Percentiles rank a stretch among this genome's conserved stretches.
These are phyloP conservation scores for Ricordea florida DNA, from an alignment of 92 coral and sea anemone species.

Conservation along the genomic window DNA sequence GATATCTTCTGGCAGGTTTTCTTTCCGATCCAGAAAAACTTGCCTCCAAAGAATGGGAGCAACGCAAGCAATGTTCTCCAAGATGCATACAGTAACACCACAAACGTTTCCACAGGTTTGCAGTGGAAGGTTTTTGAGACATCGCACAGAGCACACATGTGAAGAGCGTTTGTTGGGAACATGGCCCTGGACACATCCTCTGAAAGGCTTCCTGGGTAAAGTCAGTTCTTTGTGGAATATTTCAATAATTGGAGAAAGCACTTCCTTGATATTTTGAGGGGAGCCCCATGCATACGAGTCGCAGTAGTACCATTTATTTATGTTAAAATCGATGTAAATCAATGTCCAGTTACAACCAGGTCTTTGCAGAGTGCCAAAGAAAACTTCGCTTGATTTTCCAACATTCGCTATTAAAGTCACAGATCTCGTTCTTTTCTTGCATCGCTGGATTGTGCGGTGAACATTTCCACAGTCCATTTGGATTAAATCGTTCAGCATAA, in stretches of 20 bases:
- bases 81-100: slow-evolving; percentile 42
- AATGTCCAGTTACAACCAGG: slow-evolving; percentile 63
- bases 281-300: slow-evolving; percentile 50
- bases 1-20: not conserved
- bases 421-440: not conserved
- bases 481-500: slow-evolving; percentile 34
- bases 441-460: not conserved
- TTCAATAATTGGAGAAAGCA: not conserved
- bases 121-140: slow-evolving; percentile 47
- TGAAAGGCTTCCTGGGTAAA: slow-evolving; percentile 1
- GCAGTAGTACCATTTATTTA: slow-evolving; percentile 51
- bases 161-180: not conserved
- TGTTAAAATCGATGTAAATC: slow-evolving; percentile 40
- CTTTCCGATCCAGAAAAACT: slow-evolving; percentile 13
- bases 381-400: slow-evolving; percentile 29
- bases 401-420: slow-evolving; percentile 26
- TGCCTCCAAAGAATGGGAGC: slow-evolving; percentile 50
- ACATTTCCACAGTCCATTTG: slow-evolving; percentile 8
- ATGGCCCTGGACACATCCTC: too few relatives aligned
- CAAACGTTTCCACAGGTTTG: slow-evolving; percentile 61
- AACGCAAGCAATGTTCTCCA: slow-evolving; percentile 38
- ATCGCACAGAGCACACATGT: slow-evolving; percentile 17
- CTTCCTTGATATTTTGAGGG: slow-evolving; percentile 27
- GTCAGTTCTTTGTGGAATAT: not conserved
- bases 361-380: slow-evolving; percentile 24